Conservation (phyloP, 2,797 vertebrate species). For the Odontamblyopus lacepedii region DNA sequence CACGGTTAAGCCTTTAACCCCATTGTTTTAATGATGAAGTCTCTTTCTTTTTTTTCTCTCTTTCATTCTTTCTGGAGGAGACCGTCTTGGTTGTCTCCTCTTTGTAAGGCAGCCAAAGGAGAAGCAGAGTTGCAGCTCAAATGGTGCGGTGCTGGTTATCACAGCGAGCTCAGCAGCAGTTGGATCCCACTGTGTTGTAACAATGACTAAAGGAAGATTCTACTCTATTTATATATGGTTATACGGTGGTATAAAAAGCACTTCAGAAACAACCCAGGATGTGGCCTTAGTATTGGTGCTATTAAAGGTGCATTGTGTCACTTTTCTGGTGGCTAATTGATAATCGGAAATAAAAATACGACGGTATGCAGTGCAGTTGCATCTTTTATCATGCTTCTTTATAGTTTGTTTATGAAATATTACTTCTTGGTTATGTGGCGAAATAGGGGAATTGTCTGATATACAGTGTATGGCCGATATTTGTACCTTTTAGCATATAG, state of each 20-base stretch:
- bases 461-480: too few species aligned
- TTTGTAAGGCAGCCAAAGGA: slow-evolving; percentile 2
- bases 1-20: slow-evolving; percentile 66
- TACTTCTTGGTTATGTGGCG: too few species aligned
- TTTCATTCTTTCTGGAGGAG: slow-evolving; percentile 9
- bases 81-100: slow-evolving; percentile 13
- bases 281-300: too few species aligned
- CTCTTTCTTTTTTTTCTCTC: slow-evolving; percentile 32
- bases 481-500: too few species aligned
- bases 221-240: not conserved
- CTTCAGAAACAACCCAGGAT: not conserved
- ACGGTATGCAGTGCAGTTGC: too few species aligned
- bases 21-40: slow-evolving; percentile 70
- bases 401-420: too few species aligned
- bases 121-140: not conserved
- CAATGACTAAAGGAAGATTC: not conserved
- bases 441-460: too few species aligned
- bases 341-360: too few species aligned
- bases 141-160: slow-evolving; percentile 2
- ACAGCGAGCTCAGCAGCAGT: slow-evolving; percentile 6
- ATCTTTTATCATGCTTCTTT: too few species aligned
- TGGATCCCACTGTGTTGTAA: not conserved
- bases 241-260: not conserved
- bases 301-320: too few species aligned
- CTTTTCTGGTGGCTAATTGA: too few species aligned